These are phyloP conservation scores for Cryptus armator DNA, from an alignment of 2,888 invertebrate species.

Conservation along the genomic window DNA sequence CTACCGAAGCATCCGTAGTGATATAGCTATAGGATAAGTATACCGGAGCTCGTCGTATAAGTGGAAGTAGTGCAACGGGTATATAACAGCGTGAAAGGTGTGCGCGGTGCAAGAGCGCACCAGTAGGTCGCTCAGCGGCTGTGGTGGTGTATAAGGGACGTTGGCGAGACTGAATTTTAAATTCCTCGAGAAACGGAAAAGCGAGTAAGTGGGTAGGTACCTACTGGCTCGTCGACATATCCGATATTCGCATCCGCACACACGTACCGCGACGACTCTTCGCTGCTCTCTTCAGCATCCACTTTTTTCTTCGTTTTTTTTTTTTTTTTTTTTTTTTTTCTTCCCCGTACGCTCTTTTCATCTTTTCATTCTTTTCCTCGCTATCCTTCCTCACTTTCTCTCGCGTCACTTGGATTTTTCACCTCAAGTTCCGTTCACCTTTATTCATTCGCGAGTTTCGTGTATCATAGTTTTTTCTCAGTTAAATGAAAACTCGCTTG, in stretches of 20 bases:
- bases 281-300: slow-evolving; percentile 8
- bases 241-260: slow-evolving; percentile 68
- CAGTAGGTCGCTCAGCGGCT: slow-evolving; percentile 7
- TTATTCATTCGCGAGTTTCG: slow-evolving; percentile 39
- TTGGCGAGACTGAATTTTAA: slow-evolving; percentile 64
- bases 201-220: slow-evolving; percentile 66
- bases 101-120: background rate
- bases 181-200: slow-evolving; percentile 60
- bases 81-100: slow-evolving; percentile 32
- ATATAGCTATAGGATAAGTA: slow-evolving; percentile 12
- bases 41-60: slow-evolving; percentile 43
- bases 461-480: slow-evolving; percentile 15
- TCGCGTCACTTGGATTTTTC: slow-evolving; percentile 26
- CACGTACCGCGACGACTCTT: slow-evolving; percentile 48
- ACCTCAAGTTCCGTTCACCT: slow-evolving; percentile 33
- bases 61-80: slow-evolving; percentile 51
- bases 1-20: slow-evolving; percentile 21
- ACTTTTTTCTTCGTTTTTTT: slow-evolving; percentile 39
- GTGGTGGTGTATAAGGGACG: slow-evolving; percentile 40
- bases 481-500: slow-evolving; percentile 51
- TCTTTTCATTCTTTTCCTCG: slow-evolving; percentile 25
- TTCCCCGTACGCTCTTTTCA: slow-evolving; percentile 20
- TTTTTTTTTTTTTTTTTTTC: slow-evolving; percentile 37
- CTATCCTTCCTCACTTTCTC: background rate
- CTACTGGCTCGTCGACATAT: slow-evolving; percentile 65